Percentiles rank a stretch among this genome's conserved stretches.
phyloP scores from a whole-genome alignment of 2,797 vertebrate genomes.

The Tachyglossus aculeatus region DNA sequence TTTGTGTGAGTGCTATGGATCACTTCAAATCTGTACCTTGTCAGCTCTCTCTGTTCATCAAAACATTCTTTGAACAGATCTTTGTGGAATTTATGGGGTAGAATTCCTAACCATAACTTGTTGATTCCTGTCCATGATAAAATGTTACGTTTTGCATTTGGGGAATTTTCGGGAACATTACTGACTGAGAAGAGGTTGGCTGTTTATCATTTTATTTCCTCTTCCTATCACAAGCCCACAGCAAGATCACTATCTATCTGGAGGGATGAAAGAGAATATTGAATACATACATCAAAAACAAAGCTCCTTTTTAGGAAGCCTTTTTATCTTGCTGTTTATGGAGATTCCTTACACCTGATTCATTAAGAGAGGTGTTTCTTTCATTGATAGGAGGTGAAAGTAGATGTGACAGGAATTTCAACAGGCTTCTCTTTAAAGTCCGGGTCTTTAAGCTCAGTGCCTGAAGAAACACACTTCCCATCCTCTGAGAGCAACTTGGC shows the following conservation, averaged over 20 bases:
- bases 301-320: not conserved
- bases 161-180: constrained; percentile 38
- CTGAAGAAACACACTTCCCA: too few species aligned
- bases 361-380: constrained; percentile 38
- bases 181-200: constrained; percentile 15
- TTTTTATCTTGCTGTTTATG: constrained; percentile 55
- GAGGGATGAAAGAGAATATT: constrained; percentile 61
- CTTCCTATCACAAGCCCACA: constrained; percentile 33
- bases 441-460: not conserved
- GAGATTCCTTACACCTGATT: constrained; percentile 51
- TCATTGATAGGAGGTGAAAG: constrained; percentile 57
- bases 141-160: constrained; percentile 23
- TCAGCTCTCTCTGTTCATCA: constrained; percentile 11
- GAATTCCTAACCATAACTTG: not conserved
- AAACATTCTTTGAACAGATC: too few species aligned
- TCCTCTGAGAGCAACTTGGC: too few species aligned
- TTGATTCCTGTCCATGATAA: constrained; percentile 17
- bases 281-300: constrained; percentile 60
- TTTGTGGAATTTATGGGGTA: constrained; percentile 11
- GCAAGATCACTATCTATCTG: constrained; percentile 53
- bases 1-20: too few species aligned
- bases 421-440: constrained; percentile 13
- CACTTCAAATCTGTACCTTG: not conserved
- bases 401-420: constrained; percentile 15
- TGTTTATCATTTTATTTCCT: constrained; percentile 22